Evolutionary conservation across 2,888 invertebrate species (phyloP).

Genomic region (Protula sp.): DNA sequence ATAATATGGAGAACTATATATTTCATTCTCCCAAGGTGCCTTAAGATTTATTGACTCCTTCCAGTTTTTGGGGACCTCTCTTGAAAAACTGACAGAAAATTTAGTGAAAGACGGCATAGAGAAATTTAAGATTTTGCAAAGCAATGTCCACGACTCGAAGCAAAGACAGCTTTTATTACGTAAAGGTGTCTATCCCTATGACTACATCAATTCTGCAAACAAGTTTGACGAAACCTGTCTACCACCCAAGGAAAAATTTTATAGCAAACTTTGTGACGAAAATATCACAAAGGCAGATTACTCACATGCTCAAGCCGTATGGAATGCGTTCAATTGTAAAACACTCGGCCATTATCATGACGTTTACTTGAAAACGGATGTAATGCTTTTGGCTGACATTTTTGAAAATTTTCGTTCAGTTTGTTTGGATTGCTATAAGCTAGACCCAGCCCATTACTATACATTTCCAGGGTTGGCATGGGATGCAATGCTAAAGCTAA

Average conservation of each 20-base stretch:
- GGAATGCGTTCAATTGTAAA: neutral
- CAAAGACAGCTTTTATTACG: neutral
- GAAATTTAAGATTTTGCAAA: too few relatives aligned
- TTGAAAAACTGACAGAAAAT: neutral
- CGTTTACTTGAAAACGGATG: slow-evolving; percentile 7
- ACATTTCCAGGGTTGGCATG: slow-evolving; percentile 35
- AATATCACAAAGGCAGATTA: slow-evolving; percentile 4
- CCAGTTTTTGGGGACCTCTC: neutral
- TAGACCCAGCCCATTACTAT: slow-evolving; percentile 35
- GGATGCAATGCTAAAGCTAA: slow-evolving; percentile 30
- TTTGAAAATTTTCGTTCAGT: slow-evolving; percentile 19
- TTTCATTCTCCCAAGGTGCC: too few relatives aligned
- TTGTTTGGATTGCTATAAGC: slow-evolving; percentile 22
- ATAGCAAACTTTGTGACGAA: slow-evolving; percentile 1
- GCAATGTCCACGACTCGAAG: too few relatives aligned
- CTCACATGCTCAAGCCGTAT: slow-evolving; percentile 1
- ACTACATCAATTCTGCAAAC: neutral
- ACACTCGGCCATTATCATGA: slow-evolving; percentile 6
- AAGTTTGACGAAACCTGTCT: slow-evolving; percentile 1
- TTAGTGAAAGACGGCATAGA: too few relatives aligned
- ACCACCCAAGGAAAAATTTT: slow-evolving; percentile 3
- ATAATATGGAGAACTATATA: too few relatives aligned
- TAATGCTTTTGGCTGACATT: slow-evolving; percentile 3
- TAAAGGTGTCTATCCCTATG: slow-evolving; percentile 8
- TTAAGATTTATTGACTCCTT: neutral